These are phyloP conservation scores for Macrochelys suwanniensis DNA, from an alignment of 2,797 vertebrate genomes.

Conservation along the genomic window DNA sequence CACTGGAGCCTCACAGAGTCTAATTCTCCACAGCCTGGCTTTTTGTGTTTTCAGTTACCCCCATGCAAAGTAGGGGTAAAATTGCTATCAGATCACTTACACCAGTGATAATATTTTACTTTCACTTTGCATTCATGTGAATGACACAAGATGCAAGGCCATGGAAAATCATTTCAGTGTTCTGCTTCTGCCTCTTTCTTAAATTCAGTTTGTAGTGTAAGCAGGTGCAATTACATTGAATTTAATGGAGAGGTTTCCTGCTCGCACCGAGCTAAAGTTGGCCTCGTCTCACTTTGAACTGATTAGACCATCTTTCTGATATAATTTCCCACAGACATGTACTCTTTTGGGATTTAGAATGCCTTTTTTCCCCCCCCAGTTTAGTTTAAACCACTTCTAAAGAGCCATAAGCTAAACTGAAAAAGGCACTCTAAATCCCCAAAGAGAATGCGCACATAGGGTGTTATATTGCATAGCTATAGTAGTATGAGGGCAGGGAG, in stretches of 20 bases:
- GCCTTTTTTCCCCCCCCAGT: background rate
- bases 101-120: background rate
- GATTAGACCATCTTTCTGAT: background rate
- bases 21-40: background rate
- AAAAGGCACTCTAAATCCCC: background rate
- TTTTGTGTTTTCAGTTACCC: background rate
- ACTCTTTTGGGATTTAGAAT: background rate
- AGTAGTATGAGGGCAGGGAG: background rate
- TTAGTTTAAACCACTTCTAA: background rate
- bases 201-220: background rate
- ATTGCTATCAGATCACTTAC: background rate
- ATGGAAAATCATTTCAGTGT: background rate
- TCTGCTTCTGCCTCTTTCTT: background rate
- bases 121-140: background rate
- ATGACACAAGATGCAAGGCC: background rate
- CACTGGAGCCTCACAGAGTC: background rate
- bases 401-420: background rate
- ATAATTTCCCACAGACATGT: too few relatives aligned
- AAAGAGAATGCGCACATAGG: background rate
- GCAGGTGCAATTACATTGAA: background rate
- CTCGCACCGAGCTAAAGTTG: background rate
- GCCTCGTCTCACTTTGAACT: background rate
- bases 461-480: background rate
- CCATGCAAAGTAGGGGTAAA: background rate
- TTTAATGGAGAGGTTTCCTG: rapidly evolving